Evolutionary conservation across 2,888 invertebrate species (phyloP).

Genomic region (Tryphoninae sp.): DNA sequence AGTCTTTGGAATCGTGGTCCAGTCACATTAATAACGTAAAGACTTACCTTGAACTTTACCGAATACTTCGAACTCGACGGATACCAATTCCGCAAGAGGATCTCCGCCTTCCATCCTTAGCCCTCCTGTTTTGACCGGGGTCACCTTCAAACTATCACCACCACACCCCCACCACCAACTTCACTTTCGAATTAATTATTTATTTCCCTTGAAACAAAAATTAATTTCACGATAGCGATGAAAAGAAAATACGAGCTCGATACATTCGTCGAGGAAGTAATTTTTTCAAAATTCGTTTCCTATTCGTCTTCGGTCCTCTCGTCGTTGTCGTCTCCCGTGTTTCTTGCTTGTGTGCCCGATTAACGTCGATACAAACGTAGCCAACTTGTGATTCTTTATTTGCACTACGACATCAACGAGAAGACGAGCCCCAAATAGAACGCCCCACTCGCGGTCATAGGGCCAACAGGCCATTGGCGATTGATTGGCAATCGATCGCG

Average conservation of each 20-base stretch:
- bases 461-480: conserved; percentile 75
- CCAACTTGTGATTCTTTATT: conserved; percentile 76
- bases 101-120: conserved; percentile 74
- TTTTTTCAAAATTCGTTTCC: conserved; percentile 44
- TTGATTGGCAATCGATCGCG: conserved; percentile 74
- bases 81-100: conserved; percentile 83
- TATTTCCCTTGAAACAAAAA: conserved; percentile 22
- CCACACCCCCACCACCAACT: conserved; percentile 47
- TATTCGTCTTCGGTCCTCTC: conserved; percentile 49
- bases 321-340: conserved; percentile 51
- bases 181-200: conserved; percentile 33
- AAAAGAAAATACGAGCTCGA: conserved; percentile 17
- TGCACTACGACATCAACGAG: conserved; percentile 71
- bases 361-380: conserved; percentile 71
- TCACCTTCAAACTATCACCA: conserved; percentile 59
- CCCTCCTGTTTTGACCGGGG: conserved; percentile 59
- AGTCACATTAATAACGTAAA: background rate
- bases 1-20: too few relatives aligned
- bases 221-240: conserved; percentile 4
- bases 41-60: conserved; percentile 94
- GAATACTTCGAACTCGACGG: conserved; percentile 94
- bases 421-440: conserved; percentile 78
- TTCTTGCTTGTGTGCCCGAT: conserved; percentile 58
- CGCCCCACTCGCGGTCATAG: conserved; percentile 77
- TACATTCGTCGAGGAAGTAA: conserved; percentile 8